Evolutionary conservation across 2,113 vertebrate genomes (phyloP).

Genomic region (Quiscalus mexicanus): DNA sequence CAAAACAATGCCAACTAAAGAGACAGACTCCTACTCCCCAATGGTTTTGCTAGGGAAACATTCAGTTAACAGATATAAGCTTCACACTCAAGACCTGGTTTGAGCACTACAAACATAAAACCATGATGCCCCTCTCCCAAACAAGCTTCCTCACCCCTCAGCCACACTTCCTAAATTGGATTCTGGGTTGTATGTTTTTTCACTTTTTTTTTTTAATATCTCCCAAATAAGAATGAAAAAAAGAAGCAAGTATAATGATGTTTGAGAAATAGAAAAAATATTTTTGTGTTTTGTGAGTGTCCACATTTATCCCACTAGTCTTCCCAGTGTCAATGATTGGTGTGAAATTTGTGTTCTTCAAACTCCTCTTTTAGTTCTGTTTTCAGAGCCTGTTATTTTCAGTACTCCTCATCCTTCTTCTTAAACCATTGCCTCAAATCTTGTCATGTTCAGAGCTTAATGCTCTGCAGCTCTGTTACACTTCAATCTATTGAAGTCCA

Average conservation of each 20-base stretch:
- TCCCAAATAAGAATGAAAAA: neutral
- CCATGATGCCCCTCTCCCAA: neutral
- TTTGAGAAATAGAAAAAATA: neutral
- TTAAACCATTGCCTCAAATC: neutral
- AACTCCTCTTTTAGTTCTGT: neutral
- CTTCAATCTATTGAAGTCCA: neutral
- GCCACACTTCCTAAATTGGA: neutral
- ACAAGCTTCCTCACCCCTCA: neutral
- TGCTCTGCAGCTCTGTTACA: neutral
- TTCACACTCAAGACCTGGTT: neutral
- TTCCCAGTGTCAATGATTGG: neutral
- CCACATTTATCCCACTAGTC: neutral
- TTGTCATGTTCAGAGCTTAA: neutral
- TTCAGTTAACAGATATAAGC: neutral
- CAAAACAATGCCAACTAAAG: conserved; percentile 21
- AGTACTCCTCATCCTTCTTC: neutral
- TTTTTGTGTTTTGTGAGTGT: neutral
- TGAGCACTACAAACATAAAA: neutral
- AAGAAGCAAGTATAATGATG: neutral
- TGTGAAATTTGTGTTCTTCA: neutral
- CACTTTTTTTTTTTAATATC: neutral
- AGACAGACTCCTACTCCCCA: neutral
- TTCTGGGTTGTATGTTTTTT: neutral
- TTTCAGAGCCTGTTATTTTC: neutral
- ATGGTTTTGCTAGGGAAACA: neutral